phyloP scores from a whole-genome alignment of 2,113 vertebrate species.

The Corythornis vintsioides region DNA sequence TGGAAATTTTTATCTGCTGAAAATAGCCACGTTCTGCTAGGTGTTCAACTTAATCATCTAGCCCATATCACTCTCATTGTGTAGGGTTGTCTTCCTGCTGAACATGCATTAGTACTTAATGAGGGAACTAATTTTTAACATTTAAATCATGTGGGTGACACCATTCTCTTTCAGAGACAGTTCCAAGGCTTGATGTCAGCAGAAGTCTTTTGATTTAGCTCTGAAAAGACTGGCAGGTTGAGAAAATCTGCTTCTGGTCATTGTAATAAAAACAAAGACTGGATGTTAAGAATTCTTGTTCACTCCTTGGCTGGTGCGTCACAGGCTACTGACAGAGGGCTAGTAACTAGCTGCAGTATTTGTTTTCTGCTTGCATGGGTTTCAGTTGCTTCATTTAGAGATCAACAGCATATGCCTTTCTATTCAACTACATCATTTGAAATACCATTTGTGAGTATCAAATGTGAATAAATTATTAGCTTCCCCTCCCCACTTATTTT shows the following conservation, averaged over 20 bases:
- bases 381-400: not conserved
- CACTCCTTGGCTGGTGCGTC: not conserved
- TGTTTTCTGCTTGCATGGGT: not conserved
- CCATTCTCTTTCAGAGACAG: not conserved
- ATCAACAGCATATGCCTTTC: not conserved
- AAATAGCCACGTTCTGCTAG: not conserved
- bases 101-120: not conserved
- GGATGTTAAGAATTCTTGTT: not conserved
- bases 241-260: not conserved
- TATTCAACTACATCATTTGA: not conserved
- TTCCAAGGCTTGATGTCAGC: not conserved
- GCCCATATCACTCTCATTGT: not conserved
- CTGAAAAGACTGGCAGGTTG: not conserved
- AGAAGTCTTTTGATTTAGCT: not conserved
- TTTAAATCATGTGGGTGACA: not conserved
- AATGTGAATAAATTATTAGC: not conserved
- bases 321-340: not conserved
- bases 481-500: not conserved
- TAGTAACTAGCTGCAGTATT: not conserved
- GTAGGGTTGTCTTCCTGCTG: not conserved
- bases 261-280: not conserved
- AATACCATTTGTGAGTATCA: not conserved
- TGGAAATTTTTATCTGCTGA: not conserved
- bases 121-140: conserved; percentile 33
- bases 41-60: not conserved